A percentile compares a stretch with the other conserved stretches of the same genome.
These are phyloP conservation scores for Echinometra lucunter DNA, from an alignment of 53 echinoderm and acorn worm genomes.

Conservation along the genomic window DNA sequence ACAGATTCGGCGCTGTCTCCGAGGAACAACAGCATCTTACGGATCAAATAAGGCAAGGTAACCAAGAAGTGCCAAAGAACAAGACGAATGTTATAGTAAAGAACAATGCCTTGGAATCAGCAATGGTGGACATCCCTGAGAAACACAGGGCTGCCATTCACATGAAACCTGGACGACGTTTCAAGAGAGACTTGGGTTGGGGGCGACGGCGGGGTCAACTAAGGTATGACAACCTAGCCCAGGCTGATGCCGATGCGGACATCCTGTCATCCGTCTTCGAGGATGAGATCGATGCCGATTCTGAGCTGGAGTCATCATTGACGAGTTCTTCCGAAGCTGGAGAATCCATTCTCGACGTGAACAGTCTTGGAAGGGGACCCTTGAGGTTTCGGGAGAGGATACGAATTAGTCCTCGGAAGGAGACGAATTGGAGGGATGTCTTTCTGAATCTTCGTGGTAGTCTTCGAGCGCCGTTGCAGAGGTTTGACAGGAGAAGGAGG, in stretches of 20 bases:
- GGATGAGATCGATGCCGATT: neutral
- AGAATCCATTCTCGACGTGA: neutral
- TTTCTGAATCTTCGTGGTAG: conserved; percentile 28
- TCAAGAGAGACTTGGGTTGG: conserved; percentile 59
- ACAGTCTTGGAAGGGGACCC: neutral
- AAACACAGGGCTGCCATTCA: neutral
- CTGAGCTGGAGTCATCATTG: conserved; percentile 15
- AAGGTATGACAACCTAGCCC: neutral
- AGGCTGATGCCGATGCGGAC: neutral
- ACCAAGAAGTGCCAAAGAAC: conserved; percentile 42
- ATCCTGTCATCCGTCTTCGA: neutral
- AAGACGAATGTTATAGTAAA: neutral
- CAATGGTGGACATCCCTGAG: conserved; percentile 29
- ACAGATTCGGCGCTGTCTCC: conserved; percentile 5
- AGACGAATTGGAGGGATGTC: conserved; percentile 13
- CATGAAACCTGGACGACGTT: conserved; percentile 11
- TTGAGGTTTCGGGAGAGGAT: neutral
- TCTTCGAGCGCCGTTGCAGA: neutral
- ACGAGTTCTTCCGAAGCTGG: conserved; percentile 23
- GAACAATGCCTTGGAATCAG: conserved; percentile 60
- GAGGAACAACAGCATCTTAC: neutral
- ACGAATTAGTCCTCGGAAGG: neutral
- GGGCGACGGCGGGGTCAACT: neutral
- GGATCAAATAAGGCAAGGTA: conserved; percentile 27
- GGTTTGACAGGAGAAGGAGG: conserved; percentile 46